Evolutionary conservation across 2,888 invertebrate genomes (phyloP).

Genomic region (Elegia similella): DNA sequence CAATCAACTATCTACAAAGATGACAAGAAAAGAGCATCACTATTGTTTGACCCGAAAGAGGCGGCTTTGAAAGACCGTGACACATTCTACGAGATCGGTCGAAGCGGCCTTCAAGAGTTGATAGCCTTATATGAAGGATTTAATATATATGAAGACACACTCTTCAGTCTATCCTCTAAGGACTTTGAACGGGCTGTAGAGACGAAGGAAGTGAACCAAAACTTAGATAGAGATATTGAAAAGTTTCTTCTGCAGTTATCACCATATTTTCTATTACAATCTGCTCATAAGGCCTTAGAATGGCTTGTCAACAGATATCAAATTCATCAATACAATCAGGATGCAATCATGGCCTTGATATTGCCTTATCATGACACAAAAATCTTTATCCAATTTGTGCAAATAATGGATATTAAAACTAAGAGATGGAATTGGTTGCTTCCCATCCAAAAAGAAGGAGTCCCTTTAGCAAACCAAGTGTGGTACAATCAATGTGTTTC

Average conservation of each 20-base stretch:
- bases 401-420: constrained; percentile 85
- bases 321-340: constrained; percentile 93
- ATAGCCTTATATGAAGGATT: constrained; percentile 88
- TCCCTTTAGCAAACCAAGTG: constrained; percentile 86
- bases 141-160: constrained; percentile 85
- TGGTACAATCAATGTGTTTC: constrained; percentile 87
- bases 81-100: constrained; percentile 92
- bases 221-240: constrained; percentile 87
- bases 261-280: constrained; percentile 93
- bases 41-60: constrained; percentile 94
- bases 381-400: constrained; percentile 91
- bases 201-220: constrained; percentile 86
- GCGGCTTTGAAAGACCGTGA: constrained; percentile 93
- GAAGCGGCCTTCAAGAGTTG: constrained; percentile 92
- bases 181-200: constrained; percentile 92
- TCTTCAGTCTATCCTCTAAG: constrained; percentile 90
- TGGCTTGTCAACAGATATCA: constrained; percentile 96
- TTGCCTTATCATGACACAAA: constrained; percentile 97
- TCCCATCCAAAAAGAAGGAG: constrained; percentile 87
- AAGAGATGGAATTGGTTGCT: constrained; percentile 90
- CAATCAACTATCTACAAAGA: constrained; percentile 86
- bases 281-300: constrained; percentile 94
- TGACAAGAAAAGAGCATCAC: constrained; percentile 87
- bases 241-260: constrained; percentile 91
- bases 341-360: constrained; percentile 89